These are phyloP conservation scores for Leucosticte australis DNA, from an alignment of 2,113 vertebrate species.

Conservation along the genomic window DNA sequence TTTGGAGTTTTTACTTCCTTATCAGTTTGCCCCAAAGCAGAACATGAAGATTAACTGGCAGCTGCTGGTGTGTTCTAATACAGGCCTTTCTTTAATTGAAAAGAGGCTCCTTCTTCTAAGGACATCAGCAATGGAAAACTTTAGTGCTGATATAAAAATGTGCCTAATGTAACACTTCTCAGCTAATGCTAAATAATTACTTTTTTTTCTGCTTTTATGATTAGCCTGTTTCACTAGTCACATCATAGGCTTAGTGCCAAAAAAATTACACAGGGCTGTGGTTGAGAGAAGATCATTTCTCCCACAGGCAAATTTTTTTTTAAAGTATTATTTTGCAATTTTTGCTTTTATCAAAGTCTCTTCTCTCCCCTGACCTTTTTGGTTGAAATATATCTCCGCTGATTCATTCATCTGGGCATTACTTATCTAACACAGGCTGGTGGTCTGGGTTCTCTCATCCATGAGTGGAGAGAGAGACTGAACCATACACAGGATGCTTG, in stretches of 20 bases:
- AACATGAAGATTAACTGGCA: conserved; percentile 56
- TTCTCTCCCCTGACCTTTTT: background rate
- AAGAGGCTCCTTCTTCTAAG: background rate
- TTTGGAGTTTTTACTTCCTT: conserved; percentile 49
- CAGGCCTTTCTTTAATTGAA: conserved; percentile 1
- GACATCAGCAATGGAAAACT: background rate
- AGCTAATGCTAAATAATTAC: background rate
- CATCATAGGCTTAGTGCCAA: background rate
- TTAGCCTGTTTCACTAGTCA: background rate
- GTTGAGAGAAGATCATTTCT: background rate
- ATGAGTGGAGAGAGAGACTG: background rate
- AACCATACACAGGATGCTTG: background rate
- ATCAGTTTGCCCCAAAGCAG: conserved; percentile 49
- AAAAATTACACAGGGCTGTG: background rate
- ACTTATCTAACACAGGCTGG: background rate
- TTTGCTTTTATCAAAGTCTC: background rate
- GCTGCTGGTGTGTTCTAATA: conserved; percentile 43
- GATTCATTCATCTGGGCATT: background rate
- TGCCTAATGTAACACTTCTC: background rate
- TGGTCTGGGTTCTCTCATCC: background rate
- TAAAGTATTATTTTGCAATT: background rate
- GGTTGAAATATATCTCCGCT: background rate
- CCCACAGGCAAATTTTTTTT: background rate
- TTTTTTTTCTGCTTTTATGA: background rate
- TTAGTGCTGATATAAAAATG: background rate